Percentiles rank a stretch among this genome's conserved stretches.
Evolutionary conservation across 2,888 invertebrate genomes (phyloP).

Genomic region (Hirtodrosophila cameraria): DNA sequence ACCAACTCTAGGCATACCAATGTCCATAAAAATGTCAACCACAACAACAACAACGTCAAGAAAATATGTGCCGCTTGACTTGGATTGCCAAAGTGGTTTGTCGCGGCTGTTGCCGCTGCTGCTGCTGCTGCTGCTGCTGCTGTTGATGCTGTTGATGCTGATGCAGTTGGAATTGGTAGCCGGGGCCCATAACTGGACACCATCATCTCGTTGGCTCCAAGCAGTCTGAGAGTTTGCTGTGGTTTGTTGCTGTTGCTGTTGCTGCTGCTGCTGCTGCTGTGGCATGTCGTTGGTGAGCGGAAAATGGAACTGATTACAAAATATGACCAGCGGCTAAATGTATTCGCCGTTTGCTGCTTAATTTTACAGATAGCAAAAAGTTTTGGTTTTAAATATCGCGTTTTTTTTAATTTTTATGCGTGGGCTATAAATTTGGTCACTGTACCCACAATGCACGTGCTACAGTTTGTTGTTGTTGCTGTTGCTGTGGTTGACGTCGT

Average conservation of each 20-base stretch:
- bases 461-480: constrained; percentile 52
- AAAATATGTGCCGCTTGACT: constrained; percentile 72
- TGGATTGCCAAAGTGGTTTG: constrained; percentile 72
- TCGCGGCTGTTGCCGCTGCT: constrained; percentile 7
- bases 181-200: constrained; percentile 71
- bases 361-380: constrained; percentile 64
- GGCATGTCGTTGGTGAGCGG: constrained; percentile 69
- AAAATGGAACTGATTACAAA: constrained; percentile 78
- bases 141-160: constrained; percentile 14
- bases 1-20: constrained; percentile 68
- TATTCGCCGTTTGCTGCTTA: constrained; percentile 75
- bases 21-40: constrained; percentile 83
- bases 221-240: constrained; percentile 65
- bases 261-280: constrained; percentile 27
- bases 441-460: constrained; percentile 62
- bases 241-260: constrained; percentile 41
- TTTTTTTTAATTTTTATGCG: constrained; percentile 54
- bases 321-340: constrained; percentile 78
- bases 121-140: too few relatives aligned
- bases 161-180: constrained; percentile 32
- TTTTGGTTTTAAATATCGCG: constrained; percentile 15
- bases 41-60: constrained; percentile 32
- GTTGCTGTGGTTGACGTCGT: constrained; percentile 7
- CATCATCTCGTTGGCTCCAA: constrained; percentile 64
- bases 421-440: constrained; percentile 65